Evolutionary conservation across 1,140 invertebrate species (phyloP).

Genomic region (Hermetia illucens): DNA sequence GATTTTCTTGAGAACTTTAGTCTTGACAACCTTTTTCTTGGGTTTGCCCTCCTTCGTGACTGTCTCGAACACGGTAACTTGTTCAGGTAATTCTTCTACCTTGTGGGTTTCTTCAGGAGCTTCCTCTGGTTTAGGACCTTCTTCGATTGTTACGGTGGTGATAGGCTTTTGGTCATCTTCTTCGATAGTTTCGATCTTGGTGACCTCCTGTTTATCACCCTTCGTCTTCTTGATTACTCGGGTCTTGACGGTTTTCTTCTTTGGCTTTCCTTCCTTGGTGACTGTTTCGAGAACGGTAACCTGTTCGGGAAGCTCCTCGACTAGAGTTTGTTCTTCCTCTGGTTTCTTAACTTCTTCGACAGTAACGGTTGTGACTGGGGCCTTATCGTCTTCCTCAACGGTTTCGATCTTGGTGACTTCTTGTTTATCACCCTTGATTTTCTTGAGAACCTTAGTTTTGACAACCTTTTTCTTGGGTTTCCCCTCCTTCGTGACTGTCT

Average conservation of each 20-base stretch:
- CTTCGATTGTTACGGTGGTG: slow-evolving; percentile 11
- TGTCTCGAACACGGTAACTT: slow-evolving; percentile 22
- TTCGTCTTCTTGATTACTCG: slow-evolving; percentile 19
- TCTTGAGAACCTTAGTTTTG: slow-evolving; percentile 17
- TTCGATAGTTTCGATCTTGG: slow-evolving; percentile 19
- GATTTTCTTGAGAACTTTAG: slow-evolving; percentile 11
- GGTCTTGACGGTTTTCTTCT: slow-evolving; percentile 20
- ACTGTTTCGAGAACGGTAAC: slow-evolving; percentile 9
- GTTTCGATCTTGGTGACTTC: slow-evolving; percentile 26
- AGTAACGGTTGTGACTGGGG: slow-evolving; percentile 18
- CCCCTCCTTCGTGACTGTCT: slow-evolving; percentile 9
- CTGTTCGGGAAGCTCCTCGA: slow-evolving; percentile 5
- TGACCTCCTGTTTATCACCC: slow-evolving; percentile 16
- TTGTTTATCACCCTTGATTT: slow-evolving; percentile 19
- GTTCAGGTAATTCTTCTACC: slow-evolving; percentile 11
- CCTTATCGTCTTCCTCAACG: slow-evolving; percentile 26
- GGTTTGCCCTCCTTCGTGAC: slow-evolving; percentile 16
- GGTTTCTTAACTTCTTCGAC: slow-evolving; percentile 10
- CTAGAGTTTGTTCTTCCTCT: slow-evolving; percentile 1
- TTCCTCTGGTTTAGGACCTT: slow-evolving; percentile 10
- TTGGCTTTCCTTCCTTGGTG: slow-evolving; percentile 14
- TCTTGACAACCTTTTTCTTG: slow-evolving; percentile 10
- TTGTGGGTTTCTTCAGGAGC: slow-evolving; percentile 10
- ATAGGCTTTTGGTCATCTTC: slow-evolving; percentile 20
- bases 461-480: slow-evolving; percentile 7